Base-by-base conservation (phyloP, 2,113 vertebrate species). In the Hipposideros armiger region DNA sequence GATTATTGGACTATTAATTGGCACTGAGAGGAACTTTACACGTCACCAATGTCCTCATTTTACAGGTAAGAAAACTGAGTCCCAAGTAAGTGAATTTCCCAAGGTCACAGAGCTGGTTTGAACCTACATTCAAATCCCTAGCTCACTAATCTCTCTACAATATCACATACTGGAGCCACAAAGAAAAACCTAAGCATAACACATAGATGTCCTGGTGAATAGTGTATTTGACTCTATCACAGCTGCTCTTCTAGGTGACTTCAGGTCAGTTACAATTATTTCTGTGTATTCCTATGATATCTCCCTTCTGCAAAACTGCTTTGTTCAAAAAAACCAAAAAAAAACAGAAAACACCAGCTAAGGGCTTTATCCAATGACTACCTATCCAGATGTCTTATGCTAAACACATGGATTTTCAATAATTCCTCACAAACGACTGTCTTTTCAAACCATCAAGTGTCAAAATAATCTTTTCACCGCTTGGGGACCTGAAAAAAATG, bases 31-130 rank as follows among this genome's bases (percentile, higher is more conserved):
- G 32, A 88, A 90, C 22, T 94, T 92, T 58, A 69, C 14, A 72
- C 26, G 45, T 70, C 54, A 78, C 87, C 40, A 17, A 6, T 73
- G 10, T 72, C 45, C 47, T 95, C 22, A 62, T 50, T 81, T 94
- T 84, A 77, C 20, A 92, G 15, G 6, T 87, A 56, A 83, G 84
- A 90, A 95, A 88, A 91, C 7, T 70, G 36, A 95, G 40, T 77
- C 40, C 62, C 60, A 64, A 82, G 20, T 28, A 60, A 1, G 67
- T 40, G 3, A 91, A 76, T 62, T 95, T 32, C 42, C 60, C 40
- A 52, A 45, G 5, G 16, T 83, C 17, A 20, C 22, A 52, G 47
- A 78, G 72, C n/a, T 86, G 47, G 40, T 62, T 88, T 76, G 52
- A 96, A 69, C 8, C 5, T 95, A 62, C 10, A 87, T 58, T 91